phyloP scores from a whole-genome alignment of 2,888 invertebrate species.

The Diadegma fenestrale region DNA sequence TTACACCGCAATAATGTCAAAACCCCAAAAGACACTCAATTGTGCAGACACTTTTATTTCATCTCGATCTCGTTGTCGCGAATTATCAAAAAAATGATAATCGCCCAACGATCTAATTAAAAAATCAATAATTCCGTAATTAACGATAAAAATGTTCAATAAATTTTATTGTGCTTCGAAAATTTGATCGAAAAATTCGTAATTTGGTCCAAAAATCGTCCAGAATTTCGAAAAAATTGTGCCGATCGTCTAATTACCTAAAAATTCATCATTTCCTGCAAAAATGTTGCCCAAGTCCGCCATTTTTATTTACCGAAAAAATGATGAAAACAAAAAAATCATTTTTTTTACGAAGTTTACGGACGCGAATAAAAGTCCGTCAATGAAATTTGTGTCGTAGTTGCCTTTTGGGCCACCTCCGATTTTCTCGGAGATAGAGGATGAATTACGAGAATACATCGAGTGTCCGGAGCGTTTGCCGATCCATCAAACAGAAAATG shows the following conservation, averaged over 20 bases:
- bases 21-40: not conserved
- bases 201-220: not conserved
- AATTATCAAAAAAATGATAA: not conserved
- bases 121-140: not conserved
- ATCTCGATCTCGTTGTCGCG: not conserved
- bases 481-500: slow-evolving; percentile 90
- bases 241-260: too few relatives aligned
- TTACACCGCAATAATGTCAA: not conserved
- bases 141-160: not conserved
- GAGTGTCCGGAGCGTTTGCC: slow-evolving; percentile 89
- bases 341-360: not conserved
- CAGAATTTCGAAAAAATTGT: not conserved
- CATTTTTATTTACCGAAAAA: not conserved
- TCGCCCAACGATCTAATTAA: not conserved
- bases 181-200: too few relatives aligned
- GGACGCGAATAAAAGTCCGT: not conserved
- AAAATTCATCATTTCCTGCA: not conserved
- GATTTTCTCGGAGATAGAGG: slow-evolving; percentile 88
- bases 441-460: slow-evolving; percentile 89
- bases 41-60: not conserved
- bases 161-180: too few relatives aligned
- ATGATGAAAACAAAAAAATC: not conserved
- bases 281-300: not conserved
- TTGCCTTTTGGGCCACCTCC: slow-evolving; percentile 87
- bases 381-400: slow-evolving; percentile 70